These are phyloP conservation scores for Aplochiton taeniatus DNA, from an alignment of 2,797 vertebrate genomes.

Conservation along the genomic window DNA sequence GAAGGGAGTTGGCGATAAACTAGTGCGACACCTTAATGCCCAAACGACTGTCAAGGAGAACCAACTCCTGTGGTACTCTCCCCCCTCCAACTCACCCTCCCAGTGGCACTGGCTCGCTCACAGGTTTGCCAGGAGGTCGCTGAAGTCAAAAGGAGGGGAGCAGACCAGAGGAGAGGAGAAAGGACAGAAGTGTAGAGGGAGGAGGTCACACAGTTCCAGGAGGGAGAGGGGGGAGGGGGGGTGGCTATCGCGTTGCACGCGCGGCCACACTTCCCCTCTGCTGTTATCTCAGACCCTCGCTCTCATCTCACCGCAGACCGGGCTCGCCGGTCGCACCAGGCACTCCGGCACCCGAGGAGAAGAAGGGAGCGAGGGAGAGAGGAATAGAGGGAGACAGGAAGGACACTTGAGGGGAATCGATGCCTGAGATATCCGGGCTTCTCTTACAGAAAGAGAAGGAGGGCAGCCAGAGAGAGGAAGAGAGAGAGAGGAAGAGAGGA, in stretches of 20 bases:
- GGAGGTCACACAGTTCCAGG: constrained; percentile 76
- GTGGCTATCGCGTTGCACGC: constrained; percentile 76
- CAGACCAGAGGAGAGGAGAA: neutral
- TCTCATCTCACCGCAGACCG: constrained; percentile 62
- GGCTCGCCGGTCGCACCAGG: constrained; percentile 60
- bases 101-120: neutral
- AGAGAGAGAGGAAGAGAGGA: constrained; percentile 10
- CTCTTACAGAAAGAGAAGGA: constrained; percentile 61
- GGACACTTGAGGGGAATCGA: constrained; percentile 83
- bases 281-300: constrained; percentile 75
- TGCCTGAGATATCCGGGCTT: constrained; percentile 79
- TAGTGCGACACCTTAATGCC: no score
- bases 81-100: no score
- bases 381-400: constrained; percentile 77
- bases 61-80: no score
- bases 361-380: constrained; percentile 45
- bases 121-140: constrained; percentile 10
- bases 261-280: constrained; percentile 74
- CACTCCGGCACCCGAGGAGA: constrained; percentile 72
- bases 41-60: no score
- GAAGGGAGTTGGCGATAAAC: no score
- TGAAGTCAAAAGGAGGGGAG: constrained; percentile 5
- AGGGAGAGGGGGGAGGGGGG: constrained; percentile 59
- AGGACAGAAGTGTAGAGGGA: constrained; percentile 11
- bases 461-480: constrained; percentile 35